phyloP scores from a whole-genome alignment of 2,113 vertebrate species.

The Lonchura striata region DNA sequence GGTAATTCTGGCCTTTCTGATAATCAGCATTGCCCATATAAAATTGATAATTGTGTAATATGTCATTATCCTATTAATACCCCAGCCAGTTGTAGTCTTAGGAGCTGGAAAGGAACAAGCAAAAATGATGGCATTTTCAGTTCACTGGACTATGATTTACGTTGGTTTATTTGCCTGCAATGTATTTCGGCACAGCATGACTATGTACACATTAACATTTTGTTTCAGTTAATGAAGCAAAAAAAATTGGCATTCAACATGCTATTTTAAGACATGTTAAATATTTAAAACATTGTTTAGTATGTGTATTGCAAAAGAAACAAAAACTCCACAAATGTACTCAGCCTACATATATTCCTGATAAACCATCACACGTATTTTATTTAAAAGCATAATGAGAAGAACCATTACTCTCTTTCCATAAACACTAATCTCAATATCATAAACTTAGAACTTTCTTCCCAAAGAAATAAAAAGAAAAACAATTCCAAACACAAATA shows the following conservation, averaged over 20 bases:
- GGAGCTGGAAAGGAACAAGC: neutral
- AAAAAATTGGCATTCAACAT: neutral
- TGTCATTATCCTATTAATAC: neutral
- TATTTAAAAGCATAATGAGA: neutral
- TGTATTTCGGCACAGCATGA: neutral
- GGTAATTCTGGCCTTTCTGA: neutral
- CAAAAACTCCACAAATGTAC: neutral
- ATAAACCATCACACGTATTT: neutral
- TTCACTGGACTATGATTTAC: neutral
- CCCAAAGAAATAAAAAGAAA: neutral
- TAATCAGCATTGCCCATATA: neutral
- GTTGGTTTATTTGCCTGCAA: neutral
- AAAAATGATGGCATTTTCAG: neutral
- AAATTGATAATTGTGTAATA: neutral
- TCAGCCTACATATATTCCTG: neutral
- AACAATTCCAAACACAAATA: neutral
- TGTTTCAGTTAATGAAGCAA: neutral
- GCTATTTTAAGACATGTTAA: neutral
- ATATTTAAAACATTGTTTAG: neutral
- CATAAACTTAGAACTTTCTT: neutral
- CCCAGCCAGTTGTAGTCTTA: neutral
- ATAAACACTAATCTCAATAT: neutral
- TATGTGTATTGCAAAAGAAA: neutral
- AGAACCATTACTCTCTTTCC: neutral
- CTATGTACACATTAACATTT: neutral